Evolutionary conservation across 64 coral and sea anemone species (phyloP).

Genomic region (Pachyseris speciosa): DNA sequence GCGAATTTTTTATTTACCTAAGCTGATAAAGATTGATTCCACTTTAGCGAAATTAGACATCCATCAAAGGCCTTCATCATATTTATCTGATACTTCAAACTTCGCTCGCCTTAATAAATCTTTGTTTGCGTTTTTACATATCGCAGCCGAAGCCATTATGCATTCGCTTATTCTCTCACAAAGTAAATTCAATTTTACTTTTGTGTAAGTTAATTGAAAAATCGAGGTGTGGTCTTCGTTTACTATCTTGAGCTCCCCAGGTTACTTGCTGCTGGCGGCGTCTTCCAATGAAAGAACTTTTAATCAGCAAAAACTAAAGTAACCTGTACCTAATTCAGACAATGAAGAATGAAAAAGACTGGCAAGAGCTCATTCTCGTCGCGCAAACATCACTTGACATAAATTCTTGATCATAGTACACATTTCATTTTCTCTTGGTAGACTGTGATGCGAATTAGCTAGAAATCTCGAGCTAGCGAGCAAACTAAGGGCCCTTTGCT

Average conservation of each 20-base stretch:
- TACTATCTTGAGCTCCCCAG: background rate
- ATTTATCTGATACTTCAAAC: too few species aligned
- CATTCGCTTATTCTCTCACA: background rate
- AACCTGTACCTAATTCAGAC: too few species aligned
- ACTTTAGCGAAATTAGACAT: background rate
- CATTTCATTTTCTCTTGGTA: too few species aligned
- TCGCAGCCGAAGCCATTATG: background rate
- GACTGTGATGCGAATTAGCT: too few species aligned
- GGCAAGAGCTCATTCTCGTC: too few species aligned
- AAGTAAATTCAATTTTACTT: background rate
- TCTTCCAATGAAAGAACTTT: background rate
- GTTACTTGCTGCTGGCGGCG: background rate
- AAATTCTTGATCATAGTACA: too few species aligned
- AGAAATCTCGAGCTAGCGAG: too few species aligned
- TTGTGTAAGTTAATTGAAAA: background rate
- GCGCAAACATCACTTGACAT: too few species aligned
- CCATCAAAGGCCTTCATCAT: background rate
- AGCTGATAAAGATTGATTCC: background rate
- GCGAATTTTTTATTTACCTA: background rate
- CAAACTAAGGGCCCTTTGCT: too few species aligned
- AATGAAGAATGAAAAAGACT: too few species aligned
- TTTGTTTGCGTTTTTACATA: background rate
- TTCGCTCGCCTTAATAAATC: too few species aligned
- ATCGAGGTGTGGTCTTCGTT: background rate
- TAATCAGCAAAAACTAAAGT: background rate